Conservation (phyloP, 1,140 invertebrate species). For the Venturia canescens region DNA sequence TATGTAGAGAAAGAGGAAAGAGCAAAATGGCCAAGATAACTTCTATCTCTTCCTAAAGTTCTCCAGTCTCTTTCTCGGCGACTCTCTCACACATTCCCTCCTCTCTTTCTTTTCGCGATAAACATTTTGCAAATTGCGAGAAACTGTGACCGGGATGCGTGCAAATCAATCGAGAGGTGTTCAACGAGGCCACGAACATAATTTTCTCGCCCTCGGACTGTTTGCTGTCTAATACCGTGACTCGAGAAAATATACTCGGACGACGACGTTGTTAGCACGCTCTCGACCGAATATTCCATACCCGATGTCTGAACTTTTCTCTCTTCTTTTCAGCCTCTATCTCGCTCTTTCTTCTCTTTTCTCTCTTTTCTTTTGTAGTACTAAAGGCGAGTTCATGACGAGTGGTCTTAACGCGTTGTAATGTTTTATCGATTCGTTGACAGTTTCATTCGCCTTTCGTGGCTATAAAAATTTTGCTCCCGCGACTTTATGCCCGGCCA, state of each 20-base stretch:
- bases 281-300: not conserved
- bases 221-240: conserved; percentile 29
- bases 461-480: conserved; percentile 42
- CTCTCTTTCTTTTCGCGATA: not conserved
- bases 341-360: conserved; percentile 35
- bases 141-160: conserved; percentile 26
- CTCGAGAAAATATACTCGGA: conserved; percentile 16
- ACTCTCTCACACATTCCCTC: not conserved
- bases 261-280: conserved; percentile 29
- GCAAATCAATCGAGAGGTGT: conserved; percentile 42
- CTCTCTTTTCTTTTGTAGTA: not conserved
- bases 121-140: conserved; percentile 13
- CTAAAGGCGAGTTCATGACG: conserved; percentile 19
- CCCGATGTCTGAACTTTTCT: conserved; percentile 22
- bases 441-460: conserved; percentile 50
- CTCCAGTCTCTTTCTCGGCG: not conserved
- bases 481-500: conserved; percentile 39
- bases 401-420: conserved; percentile 40
- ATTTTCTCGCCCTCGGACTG: conserved; percentile 24
- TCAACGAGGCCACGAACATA: conserved; percentile 38
- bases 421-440: conserved; percentile 52
- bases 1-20: conserved; percentile 28
- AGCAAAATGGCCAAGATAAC: conserved; percentile 68
- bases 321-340: not conserved
- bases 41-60: conserved; percentile 55